phyloP scores from a whole-genome alignment of 2,797 vertebrate species.

The Hippoglossus hippoglossus region DNA sequence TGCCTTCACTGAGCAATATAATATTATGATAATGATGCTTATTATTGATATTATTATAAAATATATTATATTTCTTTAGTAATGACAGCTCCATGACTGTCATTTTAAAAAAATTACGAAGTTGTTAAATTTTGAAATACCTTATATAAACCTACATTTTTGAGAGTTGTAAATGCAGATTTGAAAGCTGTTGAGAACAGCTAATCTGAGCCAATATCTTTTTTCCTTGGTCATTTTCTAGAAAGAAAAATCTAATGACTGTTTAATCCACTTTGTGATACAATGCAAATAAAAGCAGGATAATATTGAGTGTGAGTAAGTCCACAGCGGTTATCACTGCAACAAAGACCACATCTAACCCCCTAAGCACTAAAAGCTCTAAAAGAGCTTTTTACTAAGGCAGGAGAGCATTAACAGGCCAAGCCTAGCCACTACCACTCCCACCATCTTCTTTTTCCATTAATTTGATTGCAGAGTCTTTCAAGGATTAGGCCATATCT shows the following conservation, averaged over 20 bases:
- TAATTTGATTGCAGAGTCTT: constrained; percentile 59
- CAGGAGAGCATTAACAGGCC: constrained; percentile 23
- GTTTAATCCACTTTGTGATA: background rate
- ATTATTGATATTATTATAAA: background rate
- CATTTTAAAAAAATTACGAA: no score
- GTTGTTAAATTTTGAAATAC: no score
- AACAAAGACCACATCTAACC: constrained; percentile 11
- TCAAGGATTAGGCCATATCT: constrained; percentile 63
- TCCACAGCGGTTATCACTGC: background rate
- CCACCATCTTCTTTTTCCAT: constrained; percentile 24
- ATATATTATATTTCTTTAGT: background rate
- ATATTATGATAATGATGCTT: background rate
- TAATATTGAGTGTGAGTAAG: no score
- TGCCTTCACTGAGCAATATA: background rate
- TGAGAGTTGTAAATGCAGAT: background rate
- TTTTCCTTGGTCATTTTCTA: background rate
- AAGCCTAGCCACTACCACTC: constrained; percentile 16
- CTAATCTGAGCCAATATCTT: background rate
- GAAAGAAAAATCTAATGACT: background rate
- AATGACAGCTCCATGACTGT: background rate
- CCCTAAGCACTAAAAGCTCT: background rate
- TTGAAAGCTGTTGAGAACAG: no score
- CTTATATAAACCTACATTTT: no score
- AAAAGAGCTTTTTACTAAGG: constrained; percentile 20
- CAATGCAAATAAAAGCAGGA: background rate